Evolutionary conservation across 2,797 vertebrate species (phyloP).

Genomic region (Diplodus puntazzo): DNA sequence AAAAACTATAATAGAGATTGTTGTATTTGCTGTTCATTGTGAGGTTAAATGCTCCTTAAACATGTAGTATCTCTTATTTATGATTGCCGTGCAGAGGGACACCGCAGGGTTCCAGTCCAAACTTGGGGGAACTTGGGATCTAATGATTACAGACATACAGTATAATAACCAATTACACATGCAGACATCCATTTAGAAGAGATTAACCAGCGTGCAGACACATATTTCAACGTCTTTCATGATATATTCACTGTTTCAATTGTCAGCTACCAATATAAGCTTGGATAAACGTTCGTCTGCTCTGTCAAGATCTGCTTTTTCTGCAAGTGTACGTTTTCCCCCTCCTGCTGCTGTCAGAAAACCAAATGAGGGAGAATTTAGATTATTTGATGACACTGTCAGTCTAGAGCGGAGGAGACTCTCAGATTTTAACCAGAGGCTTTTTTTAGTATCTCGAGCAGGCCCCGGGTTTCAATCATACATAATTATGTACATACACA

Average conservation of each 20-base stretch:
- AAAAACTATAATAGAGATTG: too few relatives aligned
- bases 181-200: not conserved
- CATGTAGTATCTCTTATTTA: too few relatives aligned
- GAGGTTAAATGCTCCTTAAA: too few relatives aligned
- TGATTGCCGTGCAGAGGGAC: too few relatives aligned
- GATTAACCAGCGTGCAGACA: not conserved
- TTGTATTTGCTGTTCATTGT: too few relatives aligned
- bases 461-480: conserved; percentile 79
- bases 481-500: conserved; percentile 76
- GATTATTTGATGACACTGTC: conserved; percentile 78
- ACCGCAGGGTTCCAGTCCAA: too few relatives aligned
- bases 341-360: conserved; percentile 64
- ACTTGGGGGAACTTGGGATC: too few relatives aligned
- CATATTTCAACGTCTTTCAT: not conserved
- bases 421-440: conserved; percentile 86
- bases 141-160: not conserved
- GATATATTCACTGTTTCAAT: conserved; percentile 11
- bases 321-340: conserved; percentile 47
- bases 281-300: conserved; percentile 57
- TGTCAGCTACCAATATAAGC: conserved; percentile 24
- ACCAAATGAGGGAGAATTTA: conserved; percentile 76
- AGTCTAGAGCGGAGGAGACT: conserved; percentile 61
- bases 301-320: conserved; percentile 69
- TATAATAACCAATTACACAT: not conserved
- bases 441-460: conserved; percentile 70